Percentiles rank a stretch among this genome's conserved stretches.
Evolutionary conservation across 2,113 vertebrate genomes (phyloP).

Genomic region (Phodopus roborovskii): DNA sequence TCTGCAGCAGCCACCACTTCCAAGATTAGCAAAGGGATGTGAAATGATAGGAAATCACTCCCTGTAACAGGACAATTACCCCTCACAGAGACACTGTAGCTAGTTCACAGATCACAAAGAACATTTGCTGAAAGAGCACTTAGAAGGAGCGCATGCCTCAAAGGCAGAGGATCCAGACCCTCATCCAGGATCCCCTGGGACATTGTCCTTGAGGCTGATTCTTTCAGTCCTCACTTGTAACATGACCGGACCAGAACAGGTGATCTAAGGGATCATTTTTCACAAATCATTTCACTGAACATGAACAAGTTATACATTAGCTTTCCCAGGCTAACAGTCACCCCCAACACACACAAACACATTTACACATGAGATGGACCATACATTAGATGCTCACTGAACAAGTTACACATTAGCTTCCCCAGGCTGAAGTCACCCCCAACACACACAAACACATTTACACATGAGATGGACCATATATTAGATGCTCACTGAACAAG

Average conservation of each 20-base stretch:
- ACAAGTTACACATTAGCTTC: conserved; percentile 82
- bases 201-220: background rate
- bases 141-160: conserved; percentile 11
- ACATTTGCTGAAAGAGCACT: background rate
- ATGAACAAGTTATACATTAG: conserved; percentile 83
- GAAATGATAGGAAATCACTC: background rate
- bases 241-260: background rate
- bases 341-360: background rate
- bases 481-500: conserved; percentile 83
- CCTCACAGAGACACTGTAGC: background rate
- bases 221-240: conserved; percentile 18
- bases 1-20: conserved; percentile 35
- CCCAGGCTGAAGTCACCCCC: background rate
- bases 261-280: conserved; percentile 3
- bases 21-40: conserved; percentile 48
- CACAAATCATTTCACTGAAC: conserved; percentile 84
- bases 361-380: background rate
- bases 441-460: background rate
- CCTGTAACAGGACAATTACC: conserved; percentile 18
- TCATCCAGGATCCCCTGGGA: background rate
- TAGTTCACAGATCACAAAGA: conserved; percentile 30
- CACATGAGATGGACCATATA: background rate
- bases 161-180: conserved; percentile 1
- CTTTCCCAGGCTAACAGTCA: conserved; percentile 60
- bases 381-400: conserved; percentile 80